Base-by-base conservation (phyloP, 2,888 invertebrate species). In the Drosophila niveifrons region DNA sequence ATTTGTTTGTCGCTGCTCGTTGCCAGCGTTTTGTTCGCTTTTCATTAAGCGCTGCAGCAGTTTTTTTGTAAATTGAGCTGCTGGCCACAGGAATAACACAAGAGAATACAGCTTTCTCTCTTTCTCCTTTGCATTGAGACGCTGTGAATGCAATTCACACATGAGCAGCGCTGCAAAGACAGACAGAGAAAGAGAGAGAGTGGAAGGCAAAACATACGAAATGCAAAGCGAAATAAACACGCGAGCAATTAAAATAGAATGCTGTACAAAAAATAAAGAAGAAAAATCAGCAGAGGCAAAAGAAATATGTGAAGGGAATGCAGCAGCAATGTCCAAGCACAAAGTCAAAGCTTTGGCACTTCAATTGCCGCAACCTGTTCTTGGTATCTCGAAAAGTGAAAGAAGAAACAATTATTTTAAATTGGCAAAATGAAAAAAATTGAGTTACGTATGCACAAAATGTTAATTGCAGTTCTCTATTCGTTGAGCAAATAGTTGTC, bases 41-140 rank as follows among this genome's bases (percentile, higher is more conserved):
- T 82, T 84, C 85, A 82, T 84, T 84, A 83, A 80, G 50, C 51
- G 67, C 63, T 65, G 66, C 73, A 53, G 65, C 52, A 63, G 55
- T 67, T 67, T 44, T 57, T 59, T 59, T 51, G 67, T 59, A 78
- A 82, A 78, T 78, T 68, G 81, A 73, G 78, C 81, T 80, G 67
- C 57, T 48, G 80, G 63, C 66, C 82, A 85, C 66, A 79, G 43
- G 48, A 67, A 65, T 56, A 69, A 57, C 56, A 67, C 23, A 23
- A 23, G 23, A 23, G 23, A 70, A 55, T 68, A 63, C 39, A 75
- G 64, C 55, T 57, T 31, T 31, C 34, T 11, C 34, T 34, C 3
- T 11, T 11, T 34, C 10, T 41, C 11, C 39, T 50, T 18, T 48
- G 48, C 51, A 56, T 47, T 56, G 34, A 9, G 41, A 53, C 59